Evolutionary conservation across 2,113 vertebrate genomes (phyloP).

Genomic region (Baryphthengus martii): DNA sequence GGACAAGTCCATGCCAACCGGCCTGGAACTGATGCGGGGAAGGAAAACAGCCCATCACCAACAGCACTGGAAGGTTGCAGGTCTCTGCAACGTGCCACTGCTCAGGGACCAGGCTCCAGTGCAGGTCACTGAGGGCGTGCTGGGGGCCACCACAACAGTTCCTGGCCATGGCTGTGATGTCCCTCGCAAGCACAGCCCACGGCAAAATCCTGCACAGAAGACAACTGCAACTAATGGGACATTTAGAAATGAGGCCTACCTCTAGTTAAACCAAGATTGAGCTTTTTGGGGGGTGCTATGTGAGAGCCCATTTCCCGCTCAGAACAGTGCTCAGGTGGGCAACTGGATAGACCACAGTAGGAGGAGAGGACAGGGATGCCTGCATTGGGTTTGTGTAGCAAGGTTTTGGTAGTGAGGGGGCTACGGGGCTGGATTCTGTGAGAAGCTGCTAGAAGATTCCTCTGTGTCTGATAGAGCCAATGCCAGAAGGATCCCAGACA

Average conservation of each 20-base stretch:
- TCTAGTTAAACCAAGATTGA: neutral
- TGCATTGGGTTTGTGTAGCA: neutral
- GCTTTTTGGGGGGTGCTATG: neutral
- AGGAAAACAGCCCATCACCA: neutral
- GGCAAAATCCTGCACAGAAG: neutral
- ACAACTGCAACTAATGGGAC: neutral
- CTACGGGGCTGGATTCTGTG: neutral
- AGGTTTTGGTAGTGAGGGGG: neutral
- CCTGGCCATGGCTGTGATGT: rapidly evolving
- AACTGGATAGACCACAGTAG: rapidly evolving
- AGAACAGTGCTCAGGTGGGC: neutral
- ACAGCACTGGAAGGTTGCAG: neutral
- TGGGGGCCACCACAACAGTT: neutral
- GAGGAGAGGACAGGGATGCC: neutral
- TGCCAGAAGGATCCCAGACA: neutral
- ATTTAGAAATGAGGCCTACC: neutral
- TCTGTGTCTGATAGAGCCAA: neutral
- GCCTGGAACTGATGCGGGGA: neutral
- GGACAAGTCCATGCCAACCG: neutral
- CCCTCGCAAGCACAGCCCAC: neutral
- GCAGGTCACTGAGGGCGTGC: neutral
- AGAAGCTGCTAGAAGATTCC: neutral
- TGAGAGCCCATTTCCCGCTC: neutral
- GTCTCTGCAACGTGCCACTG: neutral
- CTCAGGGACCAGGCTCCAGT: neutral